These are phyloP conservation scores for Trematocara marginatum DNA, from an alignment of 2,113 vertebrate genomes.

Conservation along the genomic window DNA sequence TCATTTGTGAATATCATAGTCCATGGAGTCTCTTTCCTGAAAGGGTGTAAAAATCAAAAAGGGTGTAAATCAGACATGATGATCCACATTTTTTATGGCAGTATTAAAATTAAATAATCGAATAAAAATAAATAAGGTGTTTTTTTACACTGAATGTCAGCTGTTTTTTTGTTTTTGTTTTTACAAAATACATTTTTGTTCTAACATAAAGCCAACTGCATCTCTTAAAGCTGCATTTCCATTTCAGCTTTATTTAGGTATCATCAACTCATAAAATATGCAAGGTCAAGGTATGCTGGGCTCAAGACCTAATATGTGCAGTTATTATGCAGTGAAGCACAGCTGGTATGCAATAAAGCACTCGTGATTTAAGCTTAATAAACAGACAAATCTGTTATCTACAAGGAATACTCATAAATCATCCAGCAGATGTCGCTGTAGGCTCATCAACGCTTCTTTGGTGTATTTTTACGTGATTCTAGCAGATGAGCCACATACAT, in stretches of 20 bases:
- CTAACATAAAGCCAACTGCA: neutral
- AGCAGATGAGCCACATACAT: conserved; percentile 7
- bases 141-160: neutral
- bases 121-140: neutral
- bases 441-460: neutral
- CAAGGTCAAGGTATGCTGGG: neutral
- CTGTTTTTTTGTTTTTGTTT: neutral
- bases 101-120: neutral
- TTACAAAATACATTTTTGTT: neutral
- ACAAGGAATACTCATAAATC: neutral
- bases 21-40: neutral
- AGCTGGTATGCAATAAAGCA: neutral
- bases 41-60: neutral
- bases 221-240: neutral
- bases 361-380: neutral
- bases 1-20: neutral
- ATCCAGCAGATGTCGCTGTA: conserved; percentile 42
- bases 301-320: neutral
- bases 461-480: neutral
- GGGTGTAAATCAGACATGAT: neutral
- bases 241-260: neutral
- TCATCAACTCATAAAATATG: neutral
- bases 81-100: neutral
- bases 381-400: neutral
- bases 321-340: neutral